Base-by-base conservation (phyloP, 2,888 invertebrate genomes). In the Acronicta alni region DNA sequence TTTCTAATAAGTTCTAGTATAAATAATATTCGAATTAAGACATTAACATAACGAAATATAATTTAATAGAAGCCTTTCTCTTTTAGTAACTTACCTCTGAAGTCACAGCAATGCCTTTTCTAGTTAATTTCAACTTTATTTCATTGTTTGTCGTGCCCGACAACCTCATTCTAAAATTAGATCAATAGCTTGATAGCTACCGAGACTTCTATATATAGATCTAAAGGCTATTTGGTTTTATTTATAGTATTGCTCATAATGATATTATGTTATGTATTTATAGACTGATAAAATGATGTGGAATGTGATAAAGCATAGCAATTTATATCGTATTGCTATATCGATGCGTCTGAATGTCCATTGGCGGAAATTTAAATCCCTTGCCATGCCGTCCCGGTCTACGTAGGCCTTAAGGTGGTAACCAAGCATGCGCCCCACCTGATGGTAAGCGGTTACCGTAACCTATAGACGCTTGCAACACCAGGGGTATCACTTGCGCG, bases 121-220 rank as follows among this genome's bases (percentile, higher is more conserved):
- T 37, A 67, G 59, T 41, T 23, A 44, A n/a, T 32, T 51, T 16
- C 5, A 43, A 35, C 38, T 38, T 30, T 38, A 26, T 32, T 35
- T 46, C 48, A 18, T 16, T 5, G 18, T 15, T 0, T 0, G 15
- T 12, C 44, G 37, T 39, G 51, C 38, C 32, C 14, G n/a, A 20
- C 30, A 35, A 35, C 35, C 5, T 9, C 3, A 23, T n/a, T 59
- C 61, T 72, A 48, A 52, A 67, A 32, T 54, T 59, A 67, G 60
- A 49, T 43, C 49, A 59, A 71, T 71, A 42, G 30, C 8, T 41
- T 14, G 35, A 32, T 30, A 48, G 63, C 64, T 70, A 64, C 55
- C 14, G 43, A 38, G 53, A 48, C 1, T 49, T 57, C 67, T 71
- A 71, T 71, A 43, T 57, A 71, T 71, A 71, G 67, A 57, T 49